Evolutionary conservation across 2,113 vertebrate species (phyloP).

Genomic region (Kryptolebias marmoratus): DNA sequence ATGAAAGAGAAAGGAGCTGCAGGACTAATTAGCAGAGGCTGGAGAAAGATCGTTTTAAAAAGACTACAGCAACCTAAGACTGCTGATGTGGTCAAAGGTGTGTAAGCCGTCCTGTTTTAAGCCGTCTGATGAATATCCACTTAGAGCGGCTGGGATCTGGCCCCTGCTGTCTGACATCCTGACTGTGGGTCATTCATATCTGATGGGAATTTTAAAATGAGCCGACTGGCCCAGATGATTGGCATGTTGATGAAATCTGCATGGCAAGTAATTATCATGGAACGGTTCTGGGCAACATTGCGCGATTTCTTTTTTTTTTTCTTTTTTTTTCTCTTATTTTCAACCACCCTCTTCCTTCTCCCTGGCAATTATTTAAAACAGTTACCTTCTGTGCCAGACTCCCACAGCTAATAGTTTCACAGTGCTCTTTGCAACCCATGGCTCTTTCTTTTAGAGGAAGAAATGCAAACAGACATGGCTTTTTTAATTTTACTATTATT

Average conservation of each 20-base stretch:
- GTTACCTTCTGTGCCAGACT: constrained; percentile 36
- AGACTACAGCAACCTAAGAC: constrained; percentile 50
- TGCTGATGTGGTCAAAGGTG: constrained; percentile 53
- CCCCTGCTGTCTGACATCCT: constrained; percentile 29
- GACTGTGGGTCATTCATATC: constrained; percentile 46
- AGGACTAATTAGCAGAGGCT: constrained; percentile 68
- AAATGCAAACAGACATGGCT: constrained; percentile 25
- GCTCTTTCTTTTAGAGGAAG: constrained; percentile 15
- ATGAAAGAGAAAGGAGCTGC: constrained; percentile 61
- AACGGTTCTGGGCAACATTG: constrained; percentile 29
- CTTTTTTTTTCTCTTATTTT: constrained; percentile 31
- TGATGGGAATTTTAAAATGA: constrained; percentile 50
- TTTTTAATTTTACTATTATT: not conserved
- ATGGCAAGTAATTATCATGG: constrained; percentile 60
- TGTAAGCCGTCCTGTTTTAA: constrained; percentile 47
- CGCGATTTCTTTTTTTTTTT: constrained; percentile 18
- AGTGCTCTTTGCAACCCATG: constrained; percentile 17
- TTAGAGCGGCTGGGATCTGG: constrained; percentile 22
- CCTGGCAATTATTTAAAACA: constrained; percentile 58
- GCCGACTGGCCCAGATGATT: constrained; percentile 38
- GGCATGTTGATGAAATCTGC: constrained; percentile 57
- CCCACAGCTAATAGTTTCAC: constrained; percentile 46
- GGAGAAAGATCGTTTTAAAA: constrained; percentile 51
- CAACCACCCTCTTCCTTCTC: constrained; percentile 38
- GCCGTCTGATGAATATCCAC: constrained; percentile 39